Base-by-base conservation (phyloP, 2,888 invertebrate species). In the Venusia cambrica region DNA sequence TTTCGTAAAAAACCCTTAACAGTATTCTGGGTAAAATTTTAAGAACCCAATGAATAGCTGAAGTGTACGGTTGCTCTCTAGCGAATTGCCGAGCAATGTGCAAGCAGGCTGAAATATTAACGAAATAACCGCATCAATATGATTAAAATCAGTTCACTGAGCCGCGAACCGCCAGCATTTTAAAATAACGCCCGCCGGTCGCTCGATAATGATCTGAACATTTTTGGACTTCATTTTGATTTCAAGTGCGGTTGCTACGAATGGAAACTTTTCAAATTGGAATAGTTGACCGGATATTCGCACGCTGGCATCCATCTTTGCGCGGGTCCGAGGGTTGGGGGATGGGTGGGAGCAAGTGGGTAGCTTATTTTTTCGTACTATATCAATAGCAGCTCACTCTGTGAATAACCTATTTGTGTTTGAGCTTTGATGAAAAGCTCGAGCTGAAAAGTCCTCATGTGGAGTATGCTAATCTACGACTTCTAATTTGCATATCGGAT, bases 221-320 rank as follows among this genome's bases (percentile, higher is more conserved):
- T 48, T 41, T 75, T 73, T 70, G 59, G 58, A 62, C 63, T 69
- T 65, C 58, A 72, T 73, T 73, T 61, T 51, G 58, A 54, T 52
- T 61, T 57, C 70, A 57, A 67, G 62, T 63, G 69, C 55, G 72
- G 74, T 73, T 64, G 69, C 64, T 67, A 66, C 62, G 65, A 70
- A 74, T 73, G 69, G 72, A 73, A 83, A 83, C 73, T 83, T 83
- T 72, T 65, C 55, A 78, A 81, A 83, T 83, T 80, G 81, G 75
- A 83, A 85, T 84, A 84, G 84, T 85, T 85, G 60, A 48, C 53
- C 56, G 70, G 70, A 70, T 78, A 75, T 80, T 74, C 64, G 59
- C 66, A 64, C 64, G 62, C 64, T 61, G 70, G 75, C 72, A 70
- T 77, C 73, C 75, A 72, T 79, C 74, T 78, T 72, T 72, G 76